Conservation (phyloP, 2,888 invertebrate species). For the Nephrotoma flavescens region DNA sequence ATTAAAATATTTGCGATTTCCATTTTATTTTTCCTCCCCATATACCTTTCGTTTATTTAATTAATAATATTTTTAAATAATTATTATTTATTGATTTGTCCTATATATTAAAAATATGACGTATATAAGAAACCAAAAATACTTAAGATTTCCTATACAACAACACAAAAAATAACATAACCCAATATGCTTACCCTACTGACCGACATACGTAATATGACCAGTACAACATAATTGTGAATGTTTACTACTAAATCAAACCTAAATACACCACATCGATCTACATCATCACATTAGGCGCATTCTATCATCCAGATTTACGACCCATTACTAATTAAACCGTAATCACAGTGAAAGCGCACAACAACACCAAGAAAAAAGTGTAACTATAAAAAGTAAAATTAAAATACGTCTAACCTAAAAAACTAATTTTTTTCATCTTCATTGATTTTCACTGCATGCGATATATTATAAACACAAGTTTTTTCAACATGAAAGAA, state of each 20-base stretch:
- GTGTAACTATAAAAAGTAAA: not conserved
- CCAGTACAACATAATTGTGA: not conserved
- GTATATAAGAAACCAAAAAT: not conserved
- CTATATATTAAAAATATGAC: not conserved
- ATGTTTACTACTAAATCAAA: not conserved
- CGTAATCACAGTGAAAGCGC: not conserved
- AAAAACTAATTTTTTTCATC: not conserved
- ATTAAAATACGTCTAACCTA: not conserved
- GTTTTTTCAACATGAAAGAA: not conserved
- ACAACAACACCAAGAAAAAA: not conserved
- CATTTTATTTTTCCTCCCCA: not conserved
- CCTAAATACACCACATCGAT: not conserved
- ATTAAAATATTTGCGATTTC: slow-evolving; percentile 1
- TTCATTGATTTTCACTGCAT: slow-evolving; percentile 1
- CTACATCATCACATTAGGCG: not conserved
- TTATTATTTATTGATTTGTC: not conserved
- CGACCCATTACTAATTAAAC: not conserved
- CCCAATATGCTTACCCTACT: not conserved
- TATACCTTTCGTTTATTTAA: not conserved
- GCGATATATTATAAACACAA: not conserved
- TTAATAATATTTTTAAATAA: not conserved
- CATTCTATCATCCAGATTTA: not conserved
- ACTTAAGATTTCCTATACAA: not conserved
- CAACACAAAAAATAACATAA: not conserved
- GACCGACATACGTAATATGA: not conserved